These are phyloP conservation scores for Pimpla rufipes DNA, from an alignment of 2,888 invertebrate genomes.

Conservation along the genomic window DNA sequence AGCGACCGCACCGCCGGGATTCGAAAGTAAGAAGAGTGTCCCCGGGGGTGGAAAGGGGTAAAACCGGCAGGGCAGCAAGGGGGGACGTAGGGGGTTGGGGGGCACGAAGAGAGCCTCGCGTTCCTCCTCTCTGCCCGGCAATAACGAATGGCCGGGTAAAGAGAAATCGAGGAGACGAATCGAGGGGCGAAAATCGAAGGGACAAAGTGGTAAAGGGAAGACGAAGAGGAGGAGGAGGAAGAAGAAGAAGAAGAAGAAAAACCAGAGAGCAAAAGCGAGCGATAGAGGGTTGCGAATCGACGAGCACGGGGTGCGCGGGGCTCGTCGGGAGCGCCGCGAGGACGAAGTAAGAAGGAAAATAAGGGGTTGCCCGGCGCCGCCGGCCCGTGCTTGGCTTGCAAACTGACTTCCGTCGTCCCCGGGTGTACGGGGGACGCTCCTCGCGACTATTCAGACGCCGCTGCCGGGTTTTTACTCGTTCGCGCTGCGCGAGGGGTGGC, in stretches of 20 bases:
- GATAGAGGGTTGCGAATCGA: constrained; percentile 66
- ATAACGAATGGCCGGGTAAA: constrained; percentile 64
- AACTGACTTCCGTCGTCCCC: constrained; percentile 85
- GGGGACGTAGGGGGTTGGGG: no score
- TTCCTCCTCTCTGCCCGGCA: constrained; percentile 55
- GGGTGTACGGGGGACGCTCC: constrained; percentile 57
- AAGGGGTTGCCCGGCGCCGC: constrained; percentile 84
- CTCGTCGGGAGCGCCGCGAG: constrained; percentile 64
- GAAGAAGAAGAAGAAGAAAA: constrained; percentile 30
- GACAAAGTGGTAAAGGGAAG: constrained; percentile 61
- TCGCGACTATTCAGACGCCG: constrained; percentile 83
- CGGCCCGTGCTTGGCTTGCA: constrained; percentile 85
- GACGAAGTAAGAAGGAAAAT: constrained; percentile 80
- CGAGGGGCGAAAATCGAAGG: constrained; percentile 68
- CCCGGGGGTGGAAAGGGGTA: constrained; percentile 30
- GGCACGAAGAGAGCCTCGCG: constrained; percentile 44
- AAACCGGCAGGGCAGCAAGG: no score
- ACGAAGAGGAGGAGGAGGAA: constrained; percentile 15
- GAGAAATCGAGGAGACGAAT: constrained; percentile 57
- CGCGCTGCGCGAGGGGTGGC: constrained; percentile 27
- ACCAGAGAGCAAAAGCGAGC: constrained; percentile 21
- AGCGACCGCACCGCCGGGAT: constrained; percentile 21
- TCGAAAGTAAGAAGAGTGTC: constrained; percentile 52
- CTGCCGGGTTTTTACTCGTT: constrained; percentile 75
- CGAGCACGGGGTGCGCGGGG: constrained; percentile 67